Base-by-base conservation (phyloP, 2,113 vertebrate species). In the Scytalopus superciliaris region DNA sequence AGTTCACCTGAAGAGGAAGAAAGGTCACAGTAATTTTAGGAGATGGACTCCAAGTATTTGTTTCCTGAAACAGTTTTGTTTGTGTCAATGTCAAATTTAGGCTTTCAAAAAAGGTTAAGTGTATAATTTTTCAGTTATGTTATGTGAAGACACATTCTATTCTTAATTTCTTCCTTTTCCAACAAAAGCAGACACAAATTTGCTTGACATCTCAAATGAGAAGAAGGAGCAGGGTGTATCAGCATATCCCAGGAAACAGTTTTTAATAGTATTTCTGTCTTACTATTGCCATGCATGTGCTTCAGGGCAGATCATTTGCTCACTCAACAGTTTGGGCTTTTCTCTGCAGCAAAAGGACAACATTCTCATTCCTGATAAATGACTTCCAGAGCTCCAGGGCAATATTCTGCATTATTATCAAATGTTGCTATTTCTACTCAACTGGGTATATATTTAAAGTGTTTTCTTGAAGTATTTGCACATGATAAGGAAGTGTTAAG, bases 401-500 rank as follows among this genome's bases (percentile, higher is more conserved):
- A 93, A 68, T 83, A 79, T 62, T 94, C 37, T 85, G 19, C 80
- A 55, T 56, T 92, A 59, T 82, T 86, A 94, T 66, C 76, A 83
- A 84, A 74, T 70, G 49, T 62, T 93, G 40, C 12, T 90, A 47
- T 89, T 90, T 95, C 56, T 90, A 40, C 33, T 83, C 88, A 77
- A 49, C 55, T 70, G 59, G 9, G 25, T 62, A 42, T 90, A 79
- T 45, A 90, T 91, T 88, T 86, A 19, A 85, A 93, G 78, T 66
- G 18, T 23, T 53, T 87, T 83, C 64, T 79, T 89, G 47, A 78
- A 87, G 42, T 1, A 1, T 74, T 84, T 94, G 27, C 16, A 37
- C 37, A 62, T 45, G 89, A 94, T 87, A 95, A 96, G 31, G 45
- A 89, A 88, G 37, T 76, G 45, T 83, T 86, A 90, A 83, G 50